phyloP scores from a whole-genome alignment of 2,113 vertebrate species.

The Hylia prasina region DNA sequence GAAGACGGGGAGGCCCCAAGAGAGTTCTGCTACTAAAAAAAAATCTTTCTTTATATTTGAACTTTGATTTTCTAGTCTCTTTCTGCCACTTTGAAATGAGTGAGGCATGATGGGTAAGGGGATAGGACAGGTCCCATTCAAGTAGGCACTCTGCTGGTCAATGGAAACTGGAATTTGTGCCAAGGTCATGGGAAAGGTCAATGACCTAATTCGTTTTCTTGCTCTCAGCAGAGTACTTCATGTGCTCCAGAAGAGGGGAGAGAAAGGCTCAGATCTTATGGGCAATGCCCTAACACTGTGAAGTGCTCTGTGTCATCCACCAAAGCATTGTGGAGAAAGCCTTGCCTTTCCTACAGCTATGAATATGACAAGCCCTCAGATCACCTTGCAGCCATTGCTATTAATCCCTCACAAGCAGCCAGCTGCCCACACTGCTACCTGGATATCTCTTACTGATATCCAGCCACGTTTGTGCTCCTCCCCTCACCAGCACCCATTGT shows the following conservation, averaged over 20 bases:
- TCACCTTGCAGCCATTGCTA: background rate
- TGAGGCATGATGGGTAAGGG: conserved; percentile 23
- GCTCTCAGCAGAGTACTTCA: background rate
- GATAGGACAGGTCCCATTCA: conserved; percentile 41
- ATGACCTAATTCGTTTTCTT: conserved; percentile 53
- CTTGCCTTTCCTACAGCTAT: background rate
- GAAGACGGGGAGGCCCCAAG: background rate
- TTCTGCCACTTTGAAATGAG: conserved; percentile 27
- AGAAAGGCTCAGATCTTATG: background rate
- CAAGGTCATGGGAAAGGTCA: conserved; percentile 71
- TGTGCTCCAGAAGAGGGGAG: background rate
- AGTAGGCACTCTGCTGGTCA: conserved; percentile 37
- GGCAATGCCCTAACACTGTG: background rate
- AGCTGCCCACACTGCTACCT: background rate
- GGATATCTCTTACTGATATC: background rate
- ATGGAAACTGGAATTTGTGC: conserved; percentile 58
- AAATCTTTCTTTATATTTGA: background rate
- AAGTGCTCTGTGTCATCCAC: background rate
- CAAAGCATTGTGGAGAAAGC: background rate
- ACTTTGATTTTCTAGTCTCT: conserved; percentile 36
- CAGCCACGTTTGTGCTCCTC: fast-evolving
- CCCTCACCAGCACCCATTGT: background rate
- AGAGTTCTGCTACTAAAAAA: conserved; percentile 12
- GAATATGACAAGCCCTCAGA: background rate
- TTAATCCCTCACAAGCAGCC: background rate